Evolutionary conservation across 2,113 vertebrate genomes (phyloP).

Genomic region (Sinocyclocheilus rhinocerous): DNA sequence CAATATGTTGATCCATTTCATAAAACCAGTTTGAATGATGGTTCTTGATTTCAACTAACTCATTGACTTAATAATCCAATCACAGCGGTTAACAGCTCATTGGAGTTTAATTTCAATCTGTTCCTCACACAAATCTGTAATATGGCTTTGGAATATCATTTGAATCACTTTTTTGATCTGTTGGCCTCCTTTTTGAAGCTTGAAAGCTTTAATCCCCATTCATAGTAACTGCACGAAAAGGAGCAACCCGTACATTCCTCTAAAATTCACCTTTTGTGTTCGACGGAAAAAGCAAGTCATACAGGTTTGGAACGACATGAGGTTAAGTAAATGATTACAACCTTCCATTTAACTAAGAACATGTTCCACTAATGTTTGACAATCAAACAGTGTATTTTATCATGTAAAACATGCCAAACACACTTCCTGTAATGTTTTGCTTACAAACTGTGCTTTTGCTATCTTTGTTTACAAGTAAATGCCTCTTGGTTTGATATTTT

Average conservation of each 20-base stretch:
- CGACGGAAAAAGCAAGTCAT: background rate
- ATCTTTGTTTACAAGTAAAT: conserved; percentile 22
- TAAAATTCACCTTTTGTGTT: background rate
- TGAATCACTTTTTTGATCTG: background rate
- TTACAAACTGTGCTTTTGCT: background rate
- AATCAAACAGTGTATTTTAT: background rate
- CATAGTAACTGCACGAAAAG: background rate
- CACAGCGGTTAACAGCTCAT: background rate
- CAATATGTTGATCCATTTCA: background rate
- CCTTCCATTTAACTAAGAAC: too few species aligned
- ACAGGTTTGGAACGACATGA: background rate
- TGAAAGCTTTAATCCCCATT: background rate
- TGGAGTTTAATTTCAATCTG: background rate
- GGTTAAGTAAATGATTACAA: background rate
- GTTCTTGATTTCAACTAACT: background rate
- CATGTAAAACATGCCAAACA: background rate
- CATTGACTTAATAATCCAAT: background rate
- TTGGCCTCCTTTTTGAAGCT: background rate
- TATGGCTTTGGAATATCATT: background rate
- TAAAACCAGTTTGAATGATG: background rate
- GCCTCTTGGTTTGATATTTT: background rate
- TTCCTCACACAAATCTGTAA: background rate
- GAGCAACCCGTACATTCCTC: background rate
- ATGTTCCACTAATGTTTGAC: background rate
- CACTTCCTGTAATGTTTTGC: background rate